phyloP scores from a whole-genome alignment of 2,113 vertebrate genomes.

The Thalassoma bifasciatum region DNA sequence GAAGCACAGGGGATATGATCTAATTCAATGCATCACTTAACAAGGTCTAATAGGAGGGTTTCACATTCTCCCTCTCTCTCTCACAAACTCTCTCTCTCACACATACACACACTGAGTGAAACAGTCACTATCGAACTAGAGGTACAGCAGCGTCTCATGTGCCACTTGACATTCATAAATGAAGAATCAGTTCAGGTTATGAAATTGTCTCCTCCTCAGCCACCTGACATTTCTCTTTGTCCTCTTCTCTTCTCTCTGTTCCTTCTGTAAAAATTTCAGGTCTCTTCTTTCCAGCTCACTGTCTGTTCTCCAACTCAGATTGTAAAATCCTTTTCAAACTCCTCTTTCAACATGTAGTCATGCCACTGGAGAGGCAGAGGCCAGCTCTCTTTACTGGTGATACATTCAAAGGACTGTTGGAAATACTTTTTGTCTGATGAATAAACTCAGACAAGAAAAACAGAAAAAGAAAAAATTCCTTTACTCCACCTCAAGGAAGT shows the following conservation, averaged over 20 bases:
- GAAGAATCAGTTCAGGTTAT: background rate
- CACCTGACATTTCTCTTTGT: constrained; percentile 14
- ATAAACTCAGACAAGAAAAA: background rate
- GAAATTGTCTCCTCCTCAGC: background rate
- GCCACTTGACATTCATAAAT: constrained; percentile 19
- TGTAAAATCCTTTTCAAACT: constrained; percentile 17
- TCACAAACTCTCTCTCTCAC: no score
- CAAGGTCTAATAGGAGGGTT: constrained; percentile 43
- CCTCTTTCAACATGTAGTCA: constrained; percentile 13
- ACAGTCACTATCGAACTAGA: background rate
- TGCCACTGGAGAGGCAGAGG: background rate
- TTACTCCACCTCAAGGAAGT: background rate
- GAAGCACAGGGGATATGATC: constrained; percentile 32
- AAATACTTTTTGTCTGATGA: background rate
- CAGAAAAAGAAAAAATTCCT: background rate
- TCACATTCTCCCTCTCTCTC: background rate
- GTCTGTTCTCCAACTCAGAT: background rate
- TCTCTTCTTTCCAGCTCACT: background rate
- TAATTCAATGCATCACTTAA: constrained; percentile 38
- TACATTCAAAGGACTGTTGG: constrained; percentile 18
- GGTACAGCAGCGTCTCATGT: background rate
- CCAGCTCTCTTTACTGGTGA: constrained; percentile 7
- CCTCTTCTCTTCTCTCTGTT: background rate
- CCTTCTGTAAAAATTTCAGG: constrained; percentile 5
- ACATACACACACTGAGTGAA: no score